These are phyloP conservation scores for Anniella stebbinsi DNA, from an alignment of 2,797 vertebrate species.

Conservation along the genomic window DNA sequence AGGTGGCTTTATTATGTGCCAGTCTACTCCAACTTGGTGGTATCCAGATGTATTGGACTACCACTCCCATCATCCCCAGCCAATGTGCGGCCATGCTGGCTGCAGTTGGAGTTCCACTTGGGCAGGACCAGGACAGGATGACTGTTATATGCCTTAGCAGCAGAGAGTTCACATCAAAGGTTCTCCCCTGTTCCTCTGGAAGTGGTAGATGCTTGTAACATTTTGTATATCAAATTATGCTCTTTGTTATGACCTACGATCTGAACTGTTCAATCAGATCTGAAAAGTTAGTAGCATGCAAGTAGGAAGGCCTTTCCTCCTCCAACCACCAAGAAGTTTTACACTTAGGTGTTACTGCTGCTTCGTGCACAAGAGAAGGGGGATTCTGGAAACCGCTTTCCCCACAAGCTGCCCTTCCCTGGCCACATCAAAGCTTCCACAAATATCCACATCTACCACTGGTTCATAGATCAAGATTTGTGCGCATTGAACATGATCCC, in stretches of 20 bases:
- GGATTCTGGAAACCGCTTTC: neutral
- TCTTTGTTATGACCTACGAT: neutral
- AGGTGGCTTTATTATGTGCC: neutral
- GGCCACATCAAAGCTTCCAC: neutral
- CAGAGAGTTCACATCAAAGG: neutral
- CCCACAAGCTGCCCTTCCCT: neutral
- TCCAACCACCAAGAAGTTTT: neutral
- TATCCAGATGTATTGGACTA: neutral
- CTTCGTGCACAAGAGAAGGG: neutral
- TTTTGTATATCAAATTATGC: neutral
- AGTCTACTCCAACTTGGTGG: neutral
- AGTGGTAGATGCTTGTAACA: neutral
- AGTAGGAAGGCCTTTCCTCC: neutral
- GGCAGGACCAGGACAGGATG: neutral
- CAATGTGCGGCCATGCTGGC: neutral
- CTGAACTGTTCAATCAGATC: neutral
- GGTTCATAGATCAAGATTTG: neutral
- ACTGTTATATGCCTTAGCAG: neutral
- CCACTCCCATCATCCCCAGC: neutral
- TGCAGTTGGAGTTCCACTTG: neutral
- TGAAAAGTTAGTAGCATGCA: neutral
- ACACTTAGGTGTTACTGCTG: neutral
- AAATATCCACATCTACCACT: neutral
- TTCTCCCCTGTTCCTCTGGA: neutral
- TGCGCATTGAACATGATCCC: too few species aligned